These are phyloP conservation scores for Notolabrus celidotus DNA, from an alignment of 2,797 vertebrate genomes.

Conservation along the genomic window DNA sequence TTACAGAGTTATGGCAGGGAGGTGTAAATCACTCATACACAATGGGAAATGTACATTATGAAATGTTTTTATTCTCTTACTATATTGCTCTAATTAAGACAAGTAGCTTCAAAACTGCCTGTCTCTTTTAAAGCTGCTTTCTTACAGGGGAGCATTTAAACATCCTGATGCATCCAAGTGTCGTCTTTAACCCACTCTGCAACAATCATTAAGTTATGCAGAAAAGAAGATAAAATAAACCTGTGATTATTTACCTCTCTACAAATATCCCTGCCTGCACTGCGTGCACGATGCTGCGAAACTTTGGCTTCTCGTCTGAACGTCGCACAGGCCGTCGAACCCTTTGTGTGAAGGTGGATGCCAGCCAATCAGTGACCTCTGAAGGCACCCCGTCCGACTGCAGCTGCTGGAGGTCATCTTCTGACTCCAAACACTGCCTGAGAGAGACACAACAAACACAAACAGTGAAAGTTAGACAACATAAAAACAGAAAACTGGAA, in stretches of 20 bases:
- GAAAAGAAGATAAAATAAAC: background rate
- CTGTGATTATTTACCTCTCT: slow-evolving; percentile 84
- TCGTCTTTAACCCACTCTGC: no score
- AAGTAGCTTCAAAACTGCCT: no score
- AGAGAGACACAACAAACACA: slow-evolving; percentile 2
- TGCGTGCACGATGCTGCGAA: slow-evolving; percentile 94
- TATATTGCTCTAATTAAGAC: slow-evolving; percentile 9
- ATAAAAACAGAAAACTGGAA: background rate
- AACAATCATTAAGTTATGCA: background rate
- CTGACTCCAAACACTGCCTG: slow-evolving; percentile 91
- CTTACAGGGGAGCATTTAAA: no score
- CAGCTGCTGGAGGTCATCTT: slow-evolving; percentile 93
- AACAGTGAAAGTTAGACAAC: background rate
- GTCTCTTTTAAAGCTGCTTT: no score
- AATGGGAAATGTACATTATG: slow-evolving; percentile 28
- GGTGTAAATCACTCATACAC: slow-evolving; percentile 43
- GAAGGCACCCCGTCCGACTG: slow-evolving; percentile 91
- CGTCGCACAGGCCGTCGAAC: slow-evolving; percentile 84
- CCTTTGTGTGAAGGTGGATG: slow-evolving; percentile 93
- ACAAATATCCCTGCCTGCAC: slow-evolving; percentile 97
- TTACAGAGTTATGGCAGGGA: slow-evolving; percentile 29
- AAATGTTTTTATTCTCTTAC: slow-evolving; percentile 11
- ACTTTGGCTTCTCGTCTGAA: slow-evolving; percentile 92
- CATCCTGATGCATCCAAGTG: no score
- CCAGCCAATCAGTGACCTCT: slow-evolving; percentile 94